phyloP scores from a whole-genome alignment of 2,113 vertebrate species.

The Phylloscopus whistleri region DNA sequence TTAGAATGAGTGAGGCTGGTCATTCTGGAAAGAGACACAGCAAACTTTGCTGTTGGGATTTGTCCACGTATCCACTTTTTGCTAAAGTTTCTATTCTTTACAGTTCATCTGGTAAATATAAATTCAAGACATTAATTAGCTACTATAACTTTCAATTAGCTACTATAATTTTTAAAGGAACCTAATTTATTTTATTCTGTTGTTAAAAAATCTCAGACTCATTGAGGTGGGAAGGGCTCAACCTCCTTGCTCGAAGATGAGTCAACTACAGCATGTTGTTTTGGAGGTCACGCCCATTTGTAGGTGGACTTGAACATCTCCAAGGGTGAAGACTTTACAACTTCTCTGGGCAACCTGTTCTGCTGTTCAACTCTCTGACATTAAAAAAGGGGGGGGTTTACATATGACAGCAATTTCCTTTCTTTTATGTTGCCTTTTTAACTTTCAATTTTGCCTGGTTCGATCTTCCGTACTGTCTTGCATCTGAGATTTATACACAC shows the following conservation, averaged over 20 bases:
- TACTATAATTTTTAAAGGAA: neutral
- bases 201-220: neutral
- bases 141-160: neutral
- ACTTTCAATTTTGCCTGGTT: neutral
- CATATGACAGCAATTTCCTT: neutral
- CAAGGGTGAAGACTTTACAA: neutral
- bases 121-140: neutral
- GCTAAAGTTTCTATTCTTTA: neutral
- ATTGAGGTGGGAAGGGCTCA: neutral
- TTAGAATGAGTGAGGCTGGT: neutral
- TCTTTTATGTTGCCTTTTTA: neutral
- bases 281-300: rapidly evolving
- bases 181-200: neutral
- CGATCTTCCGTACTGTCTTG: neutral
- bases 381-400: neutral
- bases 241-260: neutral
- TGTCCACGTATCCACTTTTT: neutral
- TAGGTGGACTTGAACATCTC: neutral
- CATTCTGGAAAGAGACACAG: neutral
- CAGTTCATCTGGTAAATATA: neutral
- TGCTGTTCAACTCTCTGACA: neutral
- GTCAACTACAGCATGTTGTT: neutral
- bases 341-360: neutral
- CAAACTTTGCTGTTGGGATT: neutral
- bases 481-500: neutral